These are phyloP conservation scores for Valencia hispanica DNA, from an alignment of 2,797 vertebrate species.

Conservation along the genomic window DNA sequence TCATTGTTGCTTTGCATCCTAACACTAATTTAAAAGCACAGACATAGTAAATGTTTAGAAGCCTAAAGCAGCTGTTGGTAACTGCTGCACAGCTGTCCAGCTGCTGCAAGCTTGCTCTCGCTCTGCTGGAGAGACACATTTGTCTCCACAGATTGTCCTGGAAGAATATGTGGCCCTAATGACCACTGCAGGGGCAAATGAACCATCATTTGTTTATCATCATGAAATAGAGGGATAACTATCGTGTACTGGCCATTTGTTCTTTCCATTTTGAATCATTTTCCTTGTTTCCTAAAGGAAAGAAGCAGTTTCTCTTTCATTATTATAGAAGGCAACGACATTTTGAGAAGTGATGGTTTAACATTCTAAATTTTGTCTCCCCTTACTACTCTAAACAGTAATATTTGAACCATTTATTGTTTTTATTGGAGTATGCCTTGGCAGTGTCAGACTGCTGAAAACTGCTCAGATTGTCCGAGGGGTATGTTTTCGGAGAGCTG, in stretches of 20 bases:
- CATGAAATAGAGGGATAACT: slow-evolving; percentile 12
- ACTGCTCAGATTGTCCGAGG: background rate
- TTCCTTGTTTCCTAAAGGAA: background rate
- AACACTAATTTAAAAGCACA: background rate
- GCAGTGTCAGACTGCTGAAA: background rate
- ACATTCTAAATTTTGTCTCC: background rate
- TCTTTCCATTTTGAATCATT: background rate
- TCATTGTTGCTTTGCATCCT: background rate
- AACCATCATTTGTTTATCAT: slow-evolving; percentile 24
- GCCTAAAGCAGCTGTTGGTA: slow-evolving; percentile 30
- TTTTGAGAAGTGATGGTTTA: background rate
- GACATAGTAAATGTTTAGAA: slow-evolving; percentile 11
- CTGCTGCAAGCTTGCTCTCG: slow-evolving; percentile 19
- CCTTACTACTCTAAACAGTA: background rate
- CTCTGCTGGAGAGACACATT: slow-evolving; percentile 25
- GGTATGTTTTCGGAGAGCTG: slow-evolving; percentile 1
- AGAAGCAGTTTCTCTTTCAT: background rate
- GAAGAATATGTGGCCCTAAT: slow-evolving; percentile 36
- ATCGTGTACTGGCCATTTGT: background rate
- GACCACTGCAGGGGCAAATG: slow-evolving; percentile 31
- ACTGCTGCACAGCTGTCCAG: slow-evolving; percentile 23
- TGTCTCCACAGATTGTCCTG: slow-evolving; percentile 18
- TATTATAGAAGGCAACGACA: background rate
- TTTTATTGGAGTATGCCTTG: background rate
- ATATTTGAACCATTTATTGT: background rate